phyloP scores from a whole-genome alignment of 64 coral and sea anemone species.

The Dendrophyllia cribrosa region DNA sequence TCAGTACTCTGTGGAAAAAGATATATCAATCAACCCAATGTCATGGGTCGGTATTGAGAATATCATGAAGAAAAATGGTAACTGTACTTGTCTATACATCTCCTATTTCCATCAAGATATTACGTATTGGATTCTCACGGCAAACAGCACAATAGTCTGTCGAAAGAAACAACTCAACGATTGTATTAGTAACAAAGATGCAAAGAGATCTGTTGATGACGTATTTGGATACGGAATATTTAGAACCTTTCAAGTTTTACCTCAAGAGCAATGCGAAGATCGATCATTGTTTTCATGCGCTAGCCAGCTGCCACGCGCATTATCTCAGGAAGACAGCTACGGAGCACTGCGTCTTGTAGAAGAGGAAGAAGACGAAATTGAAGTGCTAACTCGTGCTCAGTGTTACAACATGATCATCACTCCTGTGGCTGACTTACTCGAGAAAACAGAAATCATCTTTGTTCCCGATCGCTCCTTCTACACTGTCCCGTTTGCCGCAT shows the following conservation, averaged over 20 bases:
- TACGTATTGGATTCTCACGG: neutral
- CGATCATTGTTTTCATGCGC: neutral
- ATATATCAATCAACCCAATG: neutral
- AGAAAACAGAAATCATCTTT: too few relatives aligned
- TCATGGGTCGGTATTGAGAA: neutral
- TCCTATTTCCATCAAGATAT: neutral
- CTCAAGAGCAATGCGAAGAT: neutral
- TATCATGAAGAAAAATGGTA: neutral
- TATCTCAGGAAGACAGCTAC: neutral
- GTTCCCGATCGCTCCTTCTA: too few relatives aligned
- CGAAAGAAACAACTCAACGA: neutral
- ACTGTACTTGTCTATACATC: neutral
- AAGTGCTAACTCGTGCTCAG: too few relatives aligned
- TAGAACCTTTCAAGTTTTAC: neutral
- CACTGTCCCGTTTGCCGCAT: too few relatives aligned
- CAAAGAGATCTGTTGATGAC: neutral
- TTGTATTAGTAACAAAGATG: too few relatives aligned
- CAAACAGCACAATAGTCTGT: neutral
- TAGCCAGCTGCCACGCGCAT: too few relatives aligned
- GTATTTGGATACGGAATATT: neutral
- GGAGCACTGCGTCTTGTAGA: neutral
- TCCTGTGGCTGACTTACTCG: neutral
- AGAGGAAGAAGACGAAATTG: neutral
- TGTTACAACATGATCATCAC: neutral
- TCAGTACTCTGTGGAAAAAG: neutral